A percentile compares a stretch with the other conserved stretches of the same genome.
These are phyloP conservation scores for Plusia festucae DNA, from an alignment of 2,888 invertebrate species.

Conservation along the genomic window DNA sequence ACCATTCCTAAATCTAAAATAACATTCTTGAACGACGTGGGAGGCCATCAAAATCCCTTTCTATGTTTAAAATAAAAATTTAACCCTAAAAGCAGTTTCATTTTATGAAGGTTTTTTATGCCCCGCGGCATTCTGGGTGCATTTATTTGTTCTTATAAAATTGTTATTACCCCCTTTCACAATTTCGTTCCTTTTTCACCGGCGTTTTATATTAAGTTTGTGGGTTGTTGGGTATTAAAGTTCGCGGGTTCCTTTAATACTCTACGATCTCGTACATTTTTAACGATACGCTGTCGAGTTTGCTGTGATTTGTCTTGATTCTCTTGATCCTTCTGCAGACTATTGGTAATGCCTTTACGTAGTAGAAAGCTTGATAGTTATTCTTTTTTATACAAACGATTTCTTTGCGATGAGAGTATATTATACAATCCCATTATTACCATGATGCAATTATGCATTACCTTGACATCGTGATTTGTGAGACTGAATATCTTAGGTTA, in stretches of 20 bases:
- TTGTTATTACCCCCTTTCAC: conserved; percentile 75
- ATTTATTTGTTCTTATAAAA: conserved; percentile 82
- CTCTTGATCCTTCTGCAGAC: conserved; percentile 22
- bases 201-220: conserved; percentile 65
- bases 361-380: no score
- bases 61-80: conserved; percentile 90
- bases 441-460: no score
- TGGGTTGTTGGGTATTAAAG: conserved; percentile 61
- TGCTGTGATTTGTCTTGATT: conserved; percentile 45
- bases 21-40: conserved; percentile 79
- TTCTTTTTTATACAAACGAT: background rate
- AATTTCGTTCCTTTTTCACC: conserved; percentile 68
- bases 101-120: conserved; percentile 82
- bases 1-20: conserved; percentile 83
- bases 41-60: conserved; percentile 87
- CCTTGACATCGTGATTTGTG: no score
- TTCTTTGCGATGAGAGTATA: no score
- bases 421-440: no score
- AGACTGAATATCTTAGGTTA: no score
- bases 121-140: conserved; percentile 72
- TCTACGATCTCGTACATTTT: conserved; percentile 60
- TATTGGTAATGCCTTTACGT: conserved; percentile 17
- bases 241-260: conserved; percentile 70
- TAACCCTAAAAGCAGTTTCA: conserved; percentile 82
- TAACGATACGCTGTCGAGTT: conserved; percentile 54